Evolutionary conservation across 2,113 vertebrate genomes (phyloP).

Genomic region (Gallinago media): DNA sequence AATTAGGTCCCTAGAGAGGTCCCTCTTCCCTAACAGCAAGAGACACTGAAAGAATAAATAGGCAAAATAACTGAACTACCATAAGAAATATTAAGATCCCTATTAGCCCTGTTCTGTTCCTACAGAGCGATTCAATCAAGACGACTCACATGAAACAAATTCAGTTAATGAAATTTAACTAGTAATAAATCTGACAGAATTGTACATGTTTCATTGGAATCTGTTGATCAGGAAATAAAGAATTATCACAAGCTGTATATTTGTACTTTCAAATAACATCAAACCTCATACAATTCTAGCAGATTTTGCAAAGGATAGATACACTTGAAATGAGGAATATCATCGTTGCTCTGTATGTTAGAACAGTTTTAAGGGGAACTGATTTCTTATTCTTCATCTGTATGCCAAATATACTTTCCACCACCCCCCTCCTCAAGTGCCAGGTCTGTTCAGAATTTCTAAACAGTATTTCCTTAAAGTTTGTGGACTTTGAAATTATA

Average conservation of each 20-base stretch:
- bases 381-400: not conserved
- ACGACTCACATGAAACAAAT: not conserved
- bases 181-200: not conserved
- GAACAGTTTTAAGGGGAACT: not conserved
- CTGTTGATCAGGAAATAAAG: not conserved
- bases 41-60: not conserved
- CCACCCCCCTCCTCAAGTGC: not conserved
- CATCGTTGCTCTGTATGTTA: not conserved
- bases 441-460: not conserved
- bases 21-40: not conserved
- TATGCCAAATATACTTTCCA: not conserved
- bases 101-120: not conserved
- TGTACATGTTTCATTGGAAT: not conserved
- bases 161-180: not conserved
- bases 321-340: not conserved
- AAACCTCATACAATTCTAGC: not conserved
- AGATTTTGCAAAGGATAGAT: not conserved
- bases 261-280: not conserved
- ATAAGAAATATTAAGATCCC: not conserved
- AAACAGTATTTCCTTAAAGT: constrained; percentile 9
- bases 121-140: not conserved
- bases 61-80: not conserved
- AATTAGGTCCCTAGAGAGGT: not conserved
- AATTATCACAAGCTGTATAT: not conserved
- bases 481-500: not conserved